Evolutionary conservation across 2,888 invertebrate genomes (phyloP).

Genomic region (Mayetiola destructor): DNA sequence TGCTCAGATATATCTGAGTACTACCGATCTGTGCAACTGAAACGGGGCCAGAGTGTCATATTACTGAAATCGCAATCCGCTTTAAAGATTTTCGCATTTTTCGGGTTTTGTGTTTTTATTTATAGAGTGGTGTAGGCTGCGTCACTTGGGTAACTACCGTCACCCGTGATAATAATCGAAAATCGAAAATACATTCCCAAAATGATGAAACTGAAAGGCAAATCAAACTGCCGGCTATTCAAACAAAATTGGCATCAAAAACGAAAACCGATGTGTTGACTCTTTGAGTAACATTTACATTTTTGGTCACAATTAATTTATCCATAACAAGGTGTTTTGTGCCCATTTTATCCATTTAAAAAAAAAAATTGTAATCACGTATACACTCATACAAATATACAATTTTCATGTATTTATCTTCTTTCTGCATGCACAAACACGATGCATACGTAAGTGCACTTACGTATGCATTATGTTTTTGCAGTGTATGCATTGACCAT

Average conservation of each 20-base stretch:
- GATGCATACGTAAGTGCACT: background rate
- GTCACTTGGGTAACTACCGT: background rate
- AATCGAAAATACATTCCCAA: background rate
- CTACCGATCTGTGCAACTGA: too few species aligned
- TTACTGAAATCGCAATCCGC: too few species aligned
- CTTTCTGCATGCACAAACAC: background rate
- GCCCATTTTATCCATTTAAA: too few species aligned
- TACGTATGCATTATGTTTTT: background rate
- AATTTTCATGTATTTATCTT: background rate
- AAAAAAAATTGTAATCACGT: too few species aligned
- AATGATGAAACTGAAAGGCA: too few species aligned
- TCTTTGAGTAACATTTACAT: too few species aligned
- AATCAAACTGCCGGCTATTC: too few species aligned
- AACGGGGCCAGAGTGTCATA: too few species aligned
- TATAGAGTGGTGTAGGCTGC: background rate
- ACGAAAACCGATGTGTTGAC: too few species aligned
- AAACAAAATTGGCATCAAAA: background rate
- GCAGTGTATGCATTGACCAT: background rate
- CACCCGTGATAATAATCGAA: background rate
- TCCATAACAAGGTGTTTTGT: background rate
- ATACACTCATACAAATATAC: background rate
- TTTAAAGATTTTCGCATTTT: too few species aligned
- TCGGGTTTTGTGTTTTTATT: background rate
- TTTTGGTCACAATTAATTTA: slow-evolving; percentile 10
- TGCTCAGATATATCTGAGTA: too few species aligned